Evolutionary conservation across 2,113 vertebrate species (phyloP), one percentile per base, ranked within the genome.

Genomic region (Gymnorhina tibicen): DNA sequence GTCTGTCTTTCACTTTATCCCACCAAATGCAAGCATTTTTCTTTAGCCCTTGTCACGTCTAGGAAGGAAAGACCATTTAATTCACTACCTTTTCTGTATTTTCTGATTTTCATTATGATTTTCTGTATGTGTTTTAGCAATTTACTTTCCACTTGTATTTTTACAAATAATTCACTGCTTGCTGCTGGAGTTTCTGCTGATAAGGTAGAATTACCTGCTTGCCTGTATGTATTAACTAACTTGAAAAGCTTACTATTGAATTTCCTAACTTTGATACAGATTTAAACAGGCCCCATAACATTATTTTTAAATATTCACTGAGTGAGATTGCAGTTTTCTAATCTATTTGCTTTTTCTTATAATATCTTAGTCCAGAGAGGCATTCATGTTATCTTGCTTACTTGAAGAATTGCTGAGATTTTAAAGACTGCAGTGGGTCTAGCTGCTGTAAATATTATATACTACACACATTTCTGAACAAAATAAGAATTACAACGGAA

Each of bases 381-480:
- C 32, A 75, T 87, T 95, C 30, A 20, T 86, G 47, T 95, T 95
- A 55, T 96, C 92, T 95, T 89, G 80, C 91, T 91, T 83, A 35
- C 82, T 87, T 78, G 50, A 95, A 89, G 59, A 94, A 82, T 82
- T 77, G 37, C 64, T 52, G 55, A 82, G 95, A 66, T 96, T 96
- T 96, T 85, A 82, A 78, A 91, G 62, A 42, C 39, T 85, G 32
- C 91, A 96, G 76, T 69, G 49, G 59, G 66, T 69, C 85, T 93
- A 83, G 56, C 30, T 79, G 52, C 82, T 96, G 46, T 95, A 95
- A 91, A 72, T 85, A 82, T 76, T 94, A 87, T 50, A 86, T 94
- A 81, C 44, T 95, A 79, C 63, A 92, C 94, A 94, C n/a, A 16
- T 97, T 97, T 97, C 77, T 97, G 95, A 93, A 96, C 94, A 95